Conservation (phyloP, 1,140 invertebrate genomes). For the Wiebesia pumilae region DNA sequence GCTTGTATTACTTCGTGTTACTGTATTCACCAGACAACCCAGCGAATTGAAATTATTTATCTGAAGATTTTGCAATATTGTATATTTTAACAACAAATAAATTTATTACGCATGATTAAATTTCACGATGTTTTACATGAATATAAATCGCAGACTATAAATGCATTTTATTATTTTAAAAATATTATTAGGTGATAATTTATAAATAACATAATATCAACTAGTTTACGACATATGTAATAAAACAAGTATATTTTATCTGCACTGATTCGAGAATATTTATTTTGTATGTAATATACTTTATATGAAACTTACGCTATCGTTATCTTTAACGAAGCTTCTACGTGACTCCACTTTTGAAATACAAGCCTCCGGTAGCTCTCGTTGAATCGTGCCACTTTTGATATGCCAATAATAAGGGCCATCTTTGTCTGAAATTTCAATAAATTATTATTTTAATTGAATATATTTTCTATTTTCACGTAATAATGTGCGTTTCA, state of each 20-base stretch:
- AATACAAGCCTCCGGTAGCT: conserved; percentile 82
- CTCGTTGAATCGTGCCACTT: conserved; percentile 96
- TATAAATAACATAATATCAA: not conserved
- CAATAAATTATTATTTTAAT: not conserved
- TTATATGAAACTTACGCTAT: conserved; percentile 72
- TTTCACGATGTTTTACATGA: not conserved
- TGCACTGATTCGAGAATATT: too few species aligned
- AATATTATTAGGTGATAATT: too few species aligned
- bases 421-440: conserved; percentile 87
- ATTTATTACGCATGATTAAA: too few species aligned
- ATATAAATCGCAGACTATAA: not conserved
- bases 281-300: not conserved
- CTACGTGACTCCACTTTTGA: conserved; percentile 72
- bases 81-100: not conserved
- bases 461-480: not conserved
- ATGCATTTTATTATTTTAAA: too few species aligned
- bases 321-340: conserved; percentile 77
- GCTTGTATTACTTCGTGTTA: conserved; percentile 86
- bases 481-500: not conserved
- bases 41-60: conserved; percentile 75
- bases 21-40: conserved; percentile 78
- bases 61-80: conserved; percentile 58
- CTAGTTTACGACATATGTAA: not conserved
- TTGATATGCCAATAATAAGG: conserved; percentile 99
- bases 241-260: too few species aligned